phyloP scores from a whole-genome alignment of 2,888 invertebrate genomes.

The Sturmia bella region DNA sequence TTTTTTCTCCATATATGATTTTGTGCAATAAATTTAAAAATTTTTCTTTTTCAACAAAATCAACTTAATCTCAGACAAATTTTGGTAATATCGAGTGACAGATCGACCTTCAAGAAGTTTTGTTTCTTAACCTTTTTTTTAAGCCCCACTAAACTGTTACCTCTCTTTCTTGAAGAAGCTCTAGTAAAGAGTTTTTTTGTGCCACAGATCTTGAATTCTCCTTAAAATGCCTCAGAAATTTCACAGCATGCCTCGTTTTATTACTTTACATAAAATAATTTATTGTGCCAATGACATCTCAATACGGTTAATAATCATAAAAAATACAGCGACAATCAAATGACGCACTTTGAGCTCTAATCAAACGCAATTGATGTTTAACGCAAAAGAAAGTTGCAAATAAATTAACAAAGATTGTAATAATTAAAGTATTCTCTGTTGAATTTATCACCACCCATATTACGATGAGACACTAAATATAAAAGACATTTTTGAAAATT shows the following conservation, averaged over 20 bases:
- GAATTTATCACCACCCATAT: conserved; percentile 25
- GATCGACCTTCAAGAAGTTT: too few species aligned
- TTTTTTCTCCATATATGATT: too few species aligned
- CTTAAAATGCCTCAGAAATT: too few species aligned
- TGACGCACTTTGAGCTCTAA: conserved; percentile 11
- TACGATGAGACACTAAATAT: conserved; percentile 19
- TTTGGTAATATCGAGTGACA: too few species aligned
- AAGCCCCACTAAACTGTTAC: background rate
- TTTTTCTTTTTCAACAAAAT: too few species aligned
- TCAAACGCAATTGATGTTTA: background rate
- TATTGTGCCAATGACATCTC: too few species aligned
- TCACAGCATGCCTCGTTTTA: too few species aligned
- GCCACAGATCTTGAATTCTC: background rate
- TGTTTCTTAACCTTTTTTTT: too few species aligned
- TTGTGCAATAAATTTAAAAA: too few species aligned
- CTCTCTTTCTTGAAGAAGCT: background rate
- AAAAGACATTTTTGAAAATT: background rate
- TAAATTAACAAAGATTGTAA: conserved; percentile 3
- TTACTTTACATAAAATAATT: too few species aligned
- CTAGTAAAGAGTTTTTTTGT: background rate
- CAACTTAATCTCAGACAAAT: too few species aligned
- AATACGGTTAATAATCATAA: background rate
- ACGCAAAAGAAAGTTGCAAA: background rate
- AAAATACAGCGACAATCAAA: conserved; percentile 24
- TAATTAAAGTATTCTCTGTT: conserved; percentile 36